Conservation (phyloP, 2,113 vertebrate genomes). For the Chrysochloris asiatica region DNA sequence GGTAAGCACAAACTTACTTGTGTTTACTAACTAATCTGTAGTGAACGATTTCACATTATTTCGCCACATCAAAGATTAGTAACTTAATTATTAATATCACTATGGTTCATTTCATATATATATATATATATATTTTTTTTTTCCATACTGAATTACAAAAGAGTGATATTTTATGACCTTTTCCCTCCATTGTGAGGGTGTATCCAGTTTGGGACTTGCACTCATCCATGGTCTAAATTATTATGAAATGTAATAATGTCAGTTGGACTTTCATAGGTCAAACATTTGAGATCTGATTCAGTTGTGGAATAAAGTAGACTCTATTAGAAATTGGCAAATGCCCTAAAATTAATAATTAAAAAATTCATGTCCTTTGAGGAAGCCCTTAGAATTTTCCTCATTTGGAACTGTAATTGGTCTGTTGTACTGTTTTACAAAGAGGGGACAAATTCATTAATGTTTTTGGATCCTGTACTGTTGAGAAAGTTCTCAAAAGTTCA, state of each 20-base stretch:
- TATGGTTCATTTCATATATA: conserved; percentile 16
- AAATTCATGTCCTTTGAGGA: conserved; percentile 18
- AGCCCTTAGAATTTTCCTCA: conserved; percentile 50
- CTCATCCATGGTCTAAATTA: not conserved
- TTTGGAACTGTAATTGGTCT: conserved; percentile 17
- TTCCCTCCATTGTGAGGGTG: not conserved
- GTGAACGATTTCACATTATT: not conserved
- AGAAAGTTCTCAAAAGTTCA: conserved; percentile 55
- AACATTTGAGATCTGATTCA: conserved; percentile 55
- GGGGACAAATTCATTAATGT: conserved; percentile 29
- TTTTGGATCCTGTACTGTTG: not conserved
- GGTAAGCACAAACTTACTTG: not conserved
- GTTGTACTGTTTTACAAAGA: conserved; percentile 29
- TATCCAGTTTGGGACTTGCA: conserved; percentile 14
- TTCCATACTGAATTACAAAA: conserved; percentile 49
- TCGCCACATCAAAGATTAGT: not conserved
- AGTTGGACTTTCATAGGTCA: conserved; percentile 56
- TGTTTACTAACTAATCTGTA: not conserved
- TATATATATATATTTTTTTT: too few relatives aligned
- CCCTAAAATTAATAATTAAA: conserved; percentile 33
- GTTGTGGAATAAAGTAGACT: conserved; percentile 54
- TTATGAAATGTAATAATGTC: conserved; percentile 57
- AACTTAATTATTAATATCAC: not conserved
- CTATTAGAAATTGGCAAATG: conserved; percentile 51
- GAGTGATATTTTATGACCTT: conserved; percentile 26